Conservation (phyloP, 1,140 invertebrate species). For the Coelopa frigida region DNA sequence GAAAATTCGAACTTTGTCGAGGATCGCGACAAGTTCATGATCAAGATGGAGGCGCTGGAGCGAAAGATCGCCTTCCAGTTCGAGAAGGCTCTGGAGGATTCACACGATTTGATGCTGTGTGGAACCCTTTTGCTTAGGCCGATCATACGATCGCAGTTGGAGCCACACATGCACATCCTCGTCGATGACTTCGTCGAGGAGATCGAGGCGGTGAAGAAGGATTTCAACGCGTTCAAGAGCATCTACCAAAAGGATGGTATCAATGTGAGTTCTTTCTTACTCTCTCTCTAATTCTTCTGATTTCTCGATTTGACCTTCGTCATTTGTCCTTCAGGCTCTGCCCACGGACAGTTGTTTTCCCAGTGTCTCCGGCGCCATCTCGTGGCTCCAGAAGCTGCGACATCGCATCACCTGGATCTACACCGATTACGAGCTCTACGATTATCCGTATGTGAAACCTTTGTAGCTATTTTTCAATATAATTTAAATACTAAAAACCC, state of each 20-base stretch:
- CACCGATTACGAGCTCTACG: slow-evolving; percentile 24
- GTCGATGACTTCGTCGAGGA: slow-evolving; percentile 51
- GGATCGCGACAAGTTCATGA: slow-evolving; percentile 52
- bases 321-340: slow-evolving; percentile 17
- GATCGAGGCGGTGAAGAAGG: slow-evolving; percentile 53
- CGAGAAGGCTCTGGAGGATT: slow-evolving; percentile 63
- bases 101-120: slow-evolving; percentile 58
- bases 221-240: slow-evolving; percentile 27
- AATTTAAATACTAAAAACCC: neutral
- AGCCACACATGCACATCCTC: slow-evolving; percentile 23
- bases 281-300: neutral
- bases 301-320: neutral
- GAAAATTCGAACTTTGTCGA: slow-evolving; percentile 51
- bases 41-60: slow-evolving; percentile 55
- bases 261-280: slow-evolving; percentile 4
- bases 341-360: slow-evolving; percentile 28
- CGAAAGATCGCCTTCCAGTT: slow-evolving; percentile 62
- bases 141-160: slow-evolving; percentile 51
- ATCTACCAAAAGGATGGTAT: slow-evolving; percentile 10
- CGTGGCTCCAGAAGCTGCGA: slow-evolving; percentile 22
- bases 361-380: slow-evolving; percentile 23
- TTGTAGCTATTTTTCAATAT: neutral
- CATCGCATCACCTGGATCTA: slow-evolving; percentile 23
- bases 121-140: slow-evolving; percentile 59
- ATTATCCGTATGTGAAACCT: slow-evolving; percentile 26